Percentiles rank a stretch among this genome's conserved stretches.
Evolutionary conservation across 2,888 invertebrate genomes (phyloP).

Genomic region (Netelia virgata): DNA sequence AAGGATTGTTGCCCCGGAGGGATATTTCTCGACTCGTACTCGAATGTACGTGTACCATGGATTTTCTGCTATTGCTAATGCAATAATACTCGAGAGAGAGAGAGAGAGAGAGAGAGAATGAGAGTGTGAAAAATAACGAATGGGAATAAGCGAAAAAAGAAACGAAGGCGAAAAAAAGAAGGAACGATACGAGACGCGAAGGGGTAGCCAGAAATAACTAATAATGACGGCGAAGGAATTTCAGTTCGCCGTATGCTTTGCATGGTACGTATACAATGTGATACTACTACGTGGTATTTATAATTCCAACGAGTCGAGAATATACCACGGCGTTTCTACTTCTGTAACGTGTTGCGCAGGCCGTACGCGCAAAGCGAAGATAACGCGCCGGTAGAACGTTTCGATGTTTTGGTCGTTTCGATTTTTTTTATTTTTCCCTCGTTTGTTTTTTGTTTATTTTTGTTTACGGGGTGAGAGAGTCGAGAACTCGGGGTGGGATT

Average conservation of each 20-base stretch:
- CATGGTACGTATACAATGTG: background rate
- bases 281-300: background rate
- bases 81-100: background rate
- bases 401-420: background rate
- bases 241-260: constrained; percentile 7
- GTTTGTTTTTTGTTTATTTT: background rate
- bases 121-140: constrained; percentile 31
- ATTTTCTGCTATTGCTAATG: constrained; percentile 61
- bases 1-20: constrained; percentile 57
- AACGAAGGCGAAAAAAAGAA: constrained; percentile 8
- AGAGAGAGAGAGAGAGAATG: background rate
- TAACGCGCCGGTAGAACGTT: background rate
- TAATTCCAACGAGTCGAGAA: constrained; percentile 1
- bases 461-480: background rate
- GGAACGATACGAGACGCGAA: constrained; percentile 2
- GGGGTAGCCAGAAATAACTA: constrained; percentile 35
- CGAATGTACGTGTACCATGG: constrained; percentile 11
- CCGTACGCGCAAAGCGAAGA: background rate
- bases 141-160: constrained; percentile 16
- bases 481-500: constrained; percentile 17
- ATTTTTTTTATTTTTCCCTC: too few species aligned
- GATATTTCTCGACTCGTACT: constrained; percentile 29
- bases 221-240: constrained; percentile 34
- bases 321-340: background rate
- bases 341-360: background rate